These are phyloP conservation scores for Xenus cinereus DNA, from an alignment of 2,113 vertebrate genomes.

Conservation along the genomic window DNA sequence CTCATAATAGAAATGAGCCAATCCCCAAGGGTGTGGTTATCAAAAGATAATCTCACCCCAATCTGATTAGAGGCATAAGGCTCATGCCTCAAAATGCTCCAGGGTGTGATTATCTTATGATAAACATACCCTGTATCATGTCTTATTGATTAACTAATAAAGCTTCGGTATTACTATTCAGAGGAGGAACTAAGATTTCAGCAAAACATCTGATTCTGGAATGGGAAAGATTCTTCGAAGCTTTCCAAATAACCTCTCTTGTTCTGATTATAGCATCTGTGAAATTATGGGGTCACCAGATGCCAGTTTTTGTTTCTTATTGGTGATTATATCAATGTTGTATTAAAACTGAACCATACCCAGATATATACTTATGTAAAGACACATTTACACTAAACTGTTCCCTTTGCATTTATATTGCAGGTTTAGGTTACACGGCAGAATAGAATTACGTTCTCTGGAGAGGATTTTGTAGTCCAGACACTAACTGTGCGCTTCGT, in stretches of 20 bases:
- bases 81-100: conserved; percentile 68
- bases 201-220: conserved; percentile 15
- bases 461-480: neutral
- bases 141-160: conserved; percentile 78
- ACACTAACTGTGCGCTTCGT: neutral
- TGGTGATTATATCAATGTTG: neutral
- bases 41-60: conserved; percentile 71
- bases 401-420: neutral
- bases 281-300: neutral
- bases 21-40: conserved; percentile 69
- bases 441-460: neutral
- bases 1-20: conserved; percentile 70
- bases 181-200: conserved; percentile 46
- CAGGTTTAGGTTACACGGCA: neutral
- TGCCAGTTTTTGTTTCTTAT: neutral
- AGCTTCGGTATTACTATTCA: conserved; percentile 55
- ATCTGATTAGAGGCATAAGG: conserved; percentile 69
- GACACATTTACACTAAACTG: neutral
- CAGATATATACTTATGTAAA: neutral
- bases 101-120: conserved; percentile 71
- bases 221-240: conserved; percentile 4
- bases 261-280: neutral
- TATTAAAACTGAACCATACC: neutral
- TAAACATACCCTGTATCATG: conserved; percentile 66
- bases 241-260: neutral